These are phyloP conservation scores for Bovichtus diacanthus DNA, from an alignment of 2,797 vertebrate species.

Conservation along the genomic window DNA sequence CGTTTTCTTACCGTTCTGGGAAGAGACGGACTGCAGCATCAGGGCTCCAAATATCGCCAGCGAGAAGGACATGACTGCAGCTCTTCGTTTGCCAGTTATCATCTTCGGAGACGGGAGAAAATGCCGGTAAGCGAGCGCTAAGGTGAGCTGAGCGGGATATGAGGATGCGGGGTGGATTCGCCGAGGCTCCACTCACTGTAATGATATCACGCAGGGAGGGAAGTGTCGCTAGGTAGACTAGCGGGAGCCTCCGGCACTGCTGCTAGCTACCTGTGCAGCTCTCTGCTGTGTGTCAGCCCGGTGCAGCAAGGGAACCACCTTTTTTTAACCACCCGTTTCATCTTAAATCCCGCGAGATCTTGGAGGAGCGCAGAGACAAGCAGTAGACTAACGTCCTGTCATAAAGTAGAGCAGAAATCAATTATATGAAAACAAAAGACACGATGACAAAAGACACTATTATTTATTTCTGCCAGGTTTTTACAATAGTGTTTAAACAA, in stretches of 20 bases:
- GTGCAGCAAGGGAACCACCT: constrained; percentile 58
- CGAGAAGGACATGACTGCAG: constrained; percentile 79
- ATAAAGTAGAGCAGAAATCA: background rate
- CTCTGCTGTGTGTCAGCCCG: constrained; percentile 51
- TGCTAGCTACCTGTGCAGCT: constrained; percentile 67
- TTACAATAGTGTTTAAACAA: background rate
- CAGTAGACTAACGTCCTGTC: background rate
- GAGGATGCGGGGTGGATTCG: constrained; percentile 36
- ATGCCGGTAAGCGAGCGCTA: constrained; percentile 56
- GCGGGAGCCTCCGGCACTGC: constrained; percentile 19
- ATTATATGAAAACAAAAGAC: constrained; percentile 4
- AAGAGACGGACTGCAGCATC: constrained; percentile 82
- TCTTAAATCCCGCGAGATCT: constrained; percentile 78
- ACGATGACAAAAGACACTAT: background rate
- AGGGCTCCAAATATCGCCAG: constrained; percentile 76
- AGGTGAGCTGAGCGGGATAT: constrained; percentile 61
- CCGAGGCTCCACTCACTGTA: constrained; percentile 53
- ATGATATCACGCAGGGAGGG: constrained; percentile 54
- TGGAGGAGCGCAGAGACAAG: constrained; percentile 6
- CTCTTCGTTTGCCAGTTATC: constrained; percentile 73
- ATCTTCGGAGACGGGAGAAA: constrained; percentile 67
- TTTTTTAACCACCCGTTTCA: constrained; percentile 26
- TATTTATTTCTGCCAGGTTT: background rate
- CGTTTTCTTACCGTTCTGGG: constrained; percentile 83
- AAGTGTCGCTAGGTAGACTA: constrained; percentile 67